A percentile compares a stretch with the other conserved stretches of the same genome.
These are phyloP conservation scores for Turritopsis rubra DNA, from an alignment of 30 jellyfish, hydroid and myxozoan genomes.

Conservation along the genomic window DNA sequence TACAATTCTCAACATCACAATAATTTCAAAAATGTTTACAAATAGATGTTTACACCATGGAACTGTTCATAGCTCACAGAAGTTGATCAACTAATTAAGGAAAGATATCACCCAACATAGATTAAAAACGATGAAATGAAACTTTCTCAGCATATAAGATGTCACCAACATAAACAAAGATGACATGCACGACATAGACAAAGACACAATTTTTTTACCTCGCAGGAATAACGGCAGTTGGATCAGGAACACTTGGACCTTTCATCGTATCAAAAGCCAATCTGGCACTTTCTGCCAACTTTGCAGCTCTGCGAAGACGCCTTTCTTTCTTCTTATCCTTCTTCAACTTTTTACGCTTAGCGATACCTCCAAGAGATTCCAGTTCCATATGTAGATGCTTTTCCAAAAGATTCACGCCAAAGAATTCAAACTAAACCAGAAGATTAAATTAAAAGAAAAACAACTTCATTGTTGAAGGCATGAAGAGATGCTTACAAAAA, in stretches of 20 bases:
- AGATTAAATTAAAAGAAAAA: neutral
- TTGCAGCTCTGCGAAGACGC: conserved; percentile 26
- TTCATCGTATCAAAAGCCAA: conserved; percentile 22
- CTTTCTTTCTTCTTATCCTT: conserved; percentile 35
- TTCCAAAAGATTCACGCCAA: conserved; percentile 37
- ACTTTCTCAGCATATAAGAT: too few species aligned
- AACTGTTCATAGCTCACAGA: too few species aligned
- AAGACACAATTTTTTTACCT: neutral
- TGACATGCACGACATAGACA: too few species aligned
- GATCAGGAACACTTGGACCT: conserved; percentile 45
- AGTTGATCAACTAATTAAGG: too few species aligned
- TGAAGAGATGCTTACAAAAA: neutral
- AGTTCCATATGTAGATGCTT: conserved; percentile 39
- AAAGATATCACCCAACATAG: too few species aligned
- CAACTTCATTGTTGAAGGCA: neutral
- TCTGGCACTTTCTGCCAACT: conserved; percentile 29
- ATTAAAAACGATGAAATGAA: too few species aligned
- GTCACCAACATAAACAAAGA: too few species aligned
- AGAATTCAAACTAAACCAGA: conserved; percentile 28
- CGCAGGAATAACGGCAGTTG: conserved; percentile 17
- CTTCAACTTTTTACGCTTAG: conserved; percentile 20
- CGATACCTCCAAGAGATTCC: conserved; percentile 24
- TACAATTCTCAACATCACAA: too few species aligned
- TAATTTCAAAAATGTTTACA: neutral
- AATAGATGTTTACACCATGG: too few species aligned